Base-by-base conservation (phyloP, 2,888 invertebrate species). In the Aphodius sticticus region DNA sequence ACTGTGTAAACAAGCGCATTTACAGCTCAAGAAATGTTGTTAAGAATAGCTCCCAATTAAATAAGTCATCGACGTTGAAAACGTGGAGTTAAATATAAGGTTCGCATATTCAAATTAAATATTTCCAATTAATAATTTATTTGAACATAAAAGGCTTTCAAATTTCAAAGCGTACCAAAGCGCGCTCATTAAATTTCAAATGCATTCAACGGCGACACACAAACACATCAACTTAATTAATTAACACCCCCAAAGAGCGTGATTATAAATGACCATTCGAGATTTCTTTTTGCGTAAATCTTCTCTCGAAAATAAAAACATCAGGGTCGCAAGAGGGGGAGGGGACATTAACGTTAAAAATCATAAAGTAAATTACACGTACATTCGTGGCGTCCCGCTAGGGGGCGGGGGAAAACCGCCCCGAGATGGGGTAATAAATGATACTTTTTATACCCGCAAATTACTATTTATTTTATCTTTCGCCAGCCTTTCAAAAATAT, bases 151-250 rank as follows among this genome's bases (percentile, higher is more conserved):
- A 26, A 26, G 26, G 26, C 26, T 26, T 26, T 26, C 26, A 26
- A 26, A 26, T 26, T 3, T 1, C 26, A 26, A 26, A 26, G 26
- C 26, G 26, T 26, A 26, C 26, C 72, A 71, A 75, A 77, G 77
- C 35, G 26, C 53, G 75, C 70, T 77, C 70, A 14, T 70, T 77
- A 77, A 53, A 26, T 53, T 53, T 69, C 14, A 16, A 69, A 69
- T 12, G 26, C 14, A 9, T 53, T 12, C 7, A 53, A 74, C 2
- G 36, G 36, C 36, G 76, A 76, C n/a, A n/a, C n/a, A n/a, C 9
- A 53, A 76, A 7, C 53, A 53, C 53, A 53, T 53, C 9, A 53
- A 9, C 7, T 53, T 53, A 53, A 53, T 53, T 53, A 53, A 53
- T 53, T 53, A 53, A 53, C 53, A 53, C 53, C 53, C 53, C 53